Percentiles rank a stretch among this genome's conserved stretches.
Conservation (phyloP, 2,113 vertebrate genomes). For the Piaya cayana region DNA sequence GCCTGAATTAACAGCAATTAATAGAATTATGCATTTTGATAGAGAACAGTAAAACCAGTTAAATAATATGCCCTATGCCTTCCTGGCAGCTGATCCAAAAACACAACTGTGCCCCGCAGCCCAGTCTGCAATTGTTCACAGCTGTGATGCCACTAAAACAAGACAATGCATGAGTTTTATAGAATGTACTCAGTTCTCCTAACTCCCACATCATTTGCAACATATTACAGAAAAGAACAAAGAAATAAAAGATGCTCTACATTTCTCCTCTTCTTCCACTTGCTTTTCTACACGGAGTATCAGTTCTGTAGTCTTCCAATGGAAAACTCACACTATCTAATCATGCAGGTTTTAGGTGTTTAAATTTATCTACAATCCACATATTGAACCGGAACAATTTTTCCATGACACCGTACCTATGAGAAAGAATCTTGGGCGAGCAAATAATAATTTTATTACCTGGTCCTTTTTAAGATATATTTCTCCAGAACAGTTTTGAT, state of each 20-base stretch:
- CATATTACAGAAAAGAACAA: background rate
- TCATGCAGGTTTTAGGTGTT: background rate
- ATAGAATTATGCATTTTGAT: background rate
- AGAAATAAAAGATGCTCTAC: background rate
- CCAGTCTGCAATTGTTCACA: background rate
- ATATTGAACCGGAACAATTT: background rate
- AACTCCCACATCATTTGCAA: background rate
- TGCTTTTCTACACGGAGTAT: background rate
- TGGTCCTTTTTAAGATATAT: background rate
- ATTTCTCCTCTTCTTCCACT: background rate
- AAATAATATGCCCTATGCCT: background rate
- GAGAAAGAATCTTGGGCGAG: background rate
- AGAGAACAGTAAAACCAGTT: background rate
- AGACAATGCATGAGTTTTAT: background rate
- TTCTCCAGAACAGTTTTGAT: background rate
- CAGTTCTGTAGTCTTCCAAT: background rate
- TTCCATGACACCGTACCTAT: background rate
- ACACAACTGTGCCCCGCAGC: background rate
- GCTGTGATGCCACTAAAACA: background rate
- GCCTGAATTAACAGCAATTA: background rate
- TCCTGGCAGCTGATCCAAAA: background rate
- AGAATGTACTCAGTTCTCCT: background rate
- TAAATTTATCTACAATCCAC: background rate
- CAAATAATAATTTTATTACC: background rate
- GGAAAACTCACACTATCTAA: background rate